Conservation (phyloP, 2,113 vertebrate genomes). For the Manacus vitellinus region DNA sequence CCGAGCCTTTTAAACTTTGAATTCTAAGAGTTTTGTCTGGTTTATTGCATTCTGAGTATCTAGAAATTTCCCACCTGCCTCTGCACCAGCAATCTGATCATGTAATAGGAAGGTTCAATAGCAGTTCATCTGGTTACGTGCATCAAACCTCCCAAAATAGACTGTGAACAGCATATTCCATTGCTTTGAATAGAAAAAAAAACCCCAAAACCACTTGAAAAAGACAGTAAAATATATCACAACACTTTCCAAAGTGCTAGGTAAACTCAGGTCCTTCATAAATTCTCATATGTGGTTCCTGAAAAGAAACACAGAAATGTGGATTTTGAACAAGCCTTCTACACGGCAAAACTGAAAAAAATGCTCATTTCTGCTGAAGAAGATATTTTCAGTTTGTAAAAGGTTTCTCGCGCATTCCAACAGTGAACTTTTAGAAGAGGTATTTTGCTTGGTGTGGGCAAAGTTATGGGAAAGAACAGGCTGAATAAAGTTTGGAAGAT, state of each 20-base stretch:
- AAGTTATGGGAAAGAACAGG: neutral
- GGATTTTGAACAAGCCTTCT: neutral
- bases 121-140: neutral
- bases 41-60: neutral
- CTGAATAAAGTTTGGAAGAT: neutral
- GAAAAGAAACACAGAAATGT: neutral
- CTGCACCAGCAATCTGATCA: neutral
- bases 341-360: neutral
- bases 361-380: neutral
- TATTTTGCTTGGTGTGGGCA: neutral
- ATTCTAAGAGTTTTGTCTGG: neutral
- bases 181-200: neutral
- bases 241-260: neutral
- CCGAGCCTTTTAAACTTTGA: neutral
- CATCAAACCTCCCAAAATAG: neutral
- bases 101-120: neutral
- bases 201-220: neutral
- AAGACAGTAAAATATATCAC: neutral
- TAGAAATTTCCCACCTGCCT: neutral
- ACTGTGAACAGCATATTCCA: conserved; percentile 18
- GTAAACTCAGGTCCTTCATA: neutral
- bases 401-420: neutral
- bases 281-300: neutral
- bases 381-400: neutral
- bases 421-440: neutral